phyloP scores from a whole-genome alignment of 2,113 vertebrate genomes.

The Laticauda laticaudata region DNA sequence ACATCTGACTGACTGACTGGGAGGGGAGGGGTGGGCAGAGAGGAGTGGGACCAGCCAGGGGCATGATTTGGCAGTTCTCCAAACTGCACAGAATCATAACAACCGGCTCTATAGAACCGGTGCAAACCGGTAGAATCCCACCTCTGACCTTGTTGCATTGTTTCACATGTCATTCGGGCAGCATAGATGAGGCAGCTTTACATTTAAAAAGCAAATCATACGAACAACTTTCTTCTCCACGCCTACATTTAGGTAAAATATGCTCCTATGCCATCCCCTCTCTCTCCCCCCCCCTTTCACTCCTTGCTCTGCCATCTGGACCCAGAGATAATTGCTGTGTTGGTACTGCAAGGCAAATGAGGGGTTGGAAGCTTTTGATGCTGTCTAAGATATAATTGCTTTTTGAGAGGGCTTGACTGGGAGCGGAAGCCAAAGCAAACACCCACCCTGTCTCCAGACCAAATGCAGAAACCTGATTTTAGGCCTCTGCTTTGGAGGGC shows the following conservation, averaged over 20 bases:
- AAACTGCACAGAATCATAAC: no score
- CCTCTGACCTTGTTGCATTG: neutral
- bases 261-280: neutral
- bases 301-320: neutral
- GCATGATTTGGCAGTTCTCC: no score
- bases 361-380: neutral
- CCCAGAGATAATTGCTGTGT: neutral
- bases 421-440: neutral
- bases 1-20: no score
- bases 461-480: neutral
- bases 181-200: neutral
- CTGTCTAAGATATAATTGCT: neutral
- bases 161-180: neutral
- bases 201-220: neutral
- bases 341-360: neutral
- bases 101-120: no score
- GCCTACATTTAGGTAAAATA: neutral
- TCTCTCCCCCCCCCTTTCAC: fast-evolving
- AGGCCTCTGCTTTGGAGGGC: neutral
- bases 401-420: neutral
- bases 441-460: neutral
- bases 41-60: no score
- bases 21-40: no score
- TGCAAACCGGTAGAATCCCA: no score
- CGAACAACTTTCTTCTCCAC: neutral